These are phyloP conservation scores for Arctopsyche grandis DNA, from an alignment of 1,140 invertebrate genomes.

Conservation along the genomic window DNA sequence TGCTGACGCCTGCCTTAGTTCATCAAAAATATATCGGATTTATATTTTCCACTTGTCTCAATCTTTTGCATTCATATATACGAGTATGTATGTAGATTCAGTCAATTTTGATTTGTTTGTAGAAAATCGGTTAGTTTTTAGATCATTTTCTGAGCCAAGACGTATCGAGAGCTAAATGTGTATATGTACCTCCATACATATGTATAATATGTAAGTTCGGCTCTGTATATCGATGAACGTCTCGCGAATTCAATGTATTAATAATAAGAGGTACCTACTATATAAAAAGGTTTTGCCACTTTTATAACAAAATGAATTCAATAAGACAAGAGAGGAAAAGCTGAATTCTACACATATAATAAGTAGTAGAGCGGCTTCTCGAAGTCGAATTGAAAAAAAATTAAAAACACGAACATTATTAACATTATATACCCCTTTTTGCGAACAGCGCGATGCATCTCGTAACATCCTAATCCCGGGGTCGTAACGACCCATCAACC, in stretches of 20 bases:
- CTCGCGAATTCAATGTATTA: conserved; percentile 41
- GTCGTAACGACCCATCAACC: conserved; percentile 32
- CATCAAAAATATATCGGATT: too few species aligned
- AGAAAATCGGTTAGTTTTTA: too few species aligned
- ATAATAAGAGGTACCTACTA: conserved; percentile 32
- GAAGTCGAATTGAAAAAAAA: not conserved
- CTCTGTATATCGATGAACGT: not conserved
- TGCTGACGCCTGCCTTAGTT: too few species aligned
- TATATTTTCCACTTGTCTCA: too few species aligned
- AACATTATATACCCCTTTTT: not conserved
- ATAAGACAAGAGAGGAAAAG: conserved; percentile 16
- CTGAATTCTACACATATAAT: not conserved
- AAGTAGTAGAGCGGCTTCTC: not conserved
- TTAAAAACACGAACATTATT: not conserved
- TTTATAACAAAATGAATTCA: conserved; percentile 44
- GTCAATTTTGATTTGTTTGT: too few species aligned
- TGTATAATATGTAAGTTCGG: not conserved
- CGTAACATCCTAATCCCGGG: conserved; percentile 24
- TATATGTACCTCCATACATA: not conserved
- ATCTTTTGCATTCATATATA: too few species aligned
- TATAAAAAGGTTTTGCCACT: conserved; percentile 22
- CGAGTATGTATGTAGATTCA: too few species aligned
- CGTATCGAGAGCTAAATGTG: too few species aligned
- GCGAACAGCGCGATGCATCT: conserved; percentile 14
- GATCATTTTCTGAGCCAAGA: too few species aligned